Conservation (phyloP, 2,888 invertebrate genomes). For the Drosophila algonquin region DNA sequence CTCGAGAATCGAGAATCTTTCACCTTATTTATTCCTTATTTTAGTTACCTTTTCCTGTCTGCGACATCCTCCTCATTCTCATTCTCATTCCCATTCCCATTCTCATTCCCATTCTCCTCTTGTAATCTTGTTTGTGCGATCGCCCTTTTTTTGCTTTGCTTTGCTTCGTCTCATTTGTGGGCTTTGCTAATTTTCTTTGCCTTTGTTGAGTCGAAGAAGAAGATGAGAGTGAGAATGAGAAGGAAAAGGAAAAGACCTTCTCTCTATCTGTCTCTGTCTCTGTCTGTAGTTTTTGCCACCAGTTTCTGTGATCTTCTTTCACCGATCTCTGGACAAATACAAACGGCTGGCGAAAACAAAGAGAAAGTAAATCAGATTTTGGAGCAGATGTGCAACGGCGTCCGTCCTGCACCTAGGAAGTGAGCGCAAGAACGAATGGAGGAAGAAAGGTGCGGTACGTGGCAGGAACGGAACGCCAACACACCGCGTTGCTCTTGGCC, state of each 20-base stretch:
- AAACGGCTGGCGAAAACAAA: slow-evolving; percentile 47
- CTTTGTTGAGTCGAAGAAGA: slow-evolving; percentile 49
- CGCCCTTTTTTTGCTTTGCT: slow-evolving; percentile 59
- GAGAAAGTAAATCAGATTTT: slow-evolving; percentile 77
- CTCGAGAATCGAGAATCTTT: slow-evolving; percentile 3
- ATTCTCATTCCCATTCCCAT: slow-evolving; percentile 23
- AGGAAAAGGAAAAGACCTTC: slow-evolving; percentile 34
- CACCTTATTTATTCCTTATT: slow-evolving; percentile 14
- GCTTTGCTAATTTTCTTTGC: slow-evolving; percentile 72
- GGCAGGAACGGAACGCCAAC: slow-evolving; percentile 34
- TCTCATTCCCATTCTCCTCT: slow-evolving; percentile 9
- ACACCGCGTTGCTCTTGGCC: slow-evolving; percentile 20
- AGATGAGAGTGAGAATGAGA: not conserved
- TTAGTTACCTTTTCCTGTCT: slow-evolving; percentile 27
- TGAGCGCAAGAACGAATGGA: slow-evolving; percentile 27
- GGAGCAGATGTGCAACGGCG: slow-evolving; percentile 68
- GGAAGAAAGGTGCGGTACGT: not conserved
- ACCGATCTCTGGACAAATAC: slow-evolving; percentile 47
- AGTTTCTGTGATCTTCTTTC: slow-evolving; percentile 66
- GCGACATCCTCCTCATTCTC: slow-evolving; percentile 35
- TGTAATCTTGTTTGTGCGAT: slow-evolving; percentile 75
- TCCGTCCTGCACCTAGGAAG: slow-evolving; percentile 26
- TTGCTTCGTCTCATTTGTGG: slow-evolving; percentile 46
- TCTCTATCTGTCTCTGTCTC: slow-evolving; percentile 16
- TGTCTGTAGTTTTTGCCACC: slow-evolving; percentile 54